Evolutionary conservation across 2,888 invertebrate species (phyloP).

Genomic region (Drosophila tripunctata): DNA sequence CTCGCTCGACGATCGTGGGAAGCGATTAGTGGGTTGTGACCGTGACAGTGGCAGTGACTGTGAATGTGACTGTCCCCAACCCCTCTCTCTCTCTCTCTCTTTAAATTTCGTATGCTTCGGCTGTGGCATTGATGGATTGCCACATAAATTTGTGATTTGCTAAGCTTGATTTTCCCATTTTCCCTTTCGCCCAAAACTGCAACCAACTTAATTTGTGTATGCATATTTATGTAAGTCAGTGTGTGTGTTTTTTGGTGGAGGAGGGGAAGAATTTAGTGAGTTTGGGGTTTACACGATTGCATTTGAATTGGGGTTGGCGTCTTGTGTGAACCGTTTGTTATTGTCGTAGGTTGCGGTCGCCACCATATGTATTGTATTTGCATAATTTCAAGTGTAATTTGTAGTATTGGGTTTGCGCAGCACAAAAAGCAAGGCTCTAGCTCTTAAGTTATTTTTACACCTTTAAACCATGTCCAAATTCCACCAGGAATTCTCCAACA

Average conservation of each 20-base stretch:
- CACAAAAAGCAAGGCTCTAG: no score
- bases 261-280: background rate
- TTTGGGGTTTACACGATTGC: background rate
- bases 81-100: slow-evolving; percentile 7
- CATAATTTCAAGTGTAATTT: slow-evolving; percentile 45
- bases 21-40: slow-evolving; percentile 68
- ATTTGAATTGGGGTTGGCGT: slow-evolving; percentile 12
- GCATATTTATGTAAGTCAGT: slow-evolving; percentile 39
- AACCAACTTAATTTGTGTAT: slow-evolving; percentile 59
- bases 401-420: no score
- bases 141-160: slow-evolving; percentile 72
- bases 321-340: slow-evolving; percentile 24
- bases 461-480: no score
- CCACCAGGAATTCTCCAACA: no score
- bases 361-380: slow-evolving; percentile 29
- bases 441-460: no score
- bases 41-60: slow-evolving; percentile 16
- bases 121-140: slow-evolving; percentile 73
- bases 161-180: slow-evolving; percentile 64
- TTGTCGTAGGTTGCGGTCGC: slow-evolving; percentile 51
- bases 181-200: slow-evolving; percentile 30
- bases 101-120: slow-evolving; percentile 19
- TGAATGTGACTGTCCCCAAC: background rate
- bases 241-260: background rate
- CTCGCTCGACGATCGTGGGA: slow-evolving; percentile 75